A percentile compares a stretch with the other conserved stretches of the same genome.
Conservation (phyloP, 92 coral and sea anemone species). For the Phenganax subtilis region DNA sequence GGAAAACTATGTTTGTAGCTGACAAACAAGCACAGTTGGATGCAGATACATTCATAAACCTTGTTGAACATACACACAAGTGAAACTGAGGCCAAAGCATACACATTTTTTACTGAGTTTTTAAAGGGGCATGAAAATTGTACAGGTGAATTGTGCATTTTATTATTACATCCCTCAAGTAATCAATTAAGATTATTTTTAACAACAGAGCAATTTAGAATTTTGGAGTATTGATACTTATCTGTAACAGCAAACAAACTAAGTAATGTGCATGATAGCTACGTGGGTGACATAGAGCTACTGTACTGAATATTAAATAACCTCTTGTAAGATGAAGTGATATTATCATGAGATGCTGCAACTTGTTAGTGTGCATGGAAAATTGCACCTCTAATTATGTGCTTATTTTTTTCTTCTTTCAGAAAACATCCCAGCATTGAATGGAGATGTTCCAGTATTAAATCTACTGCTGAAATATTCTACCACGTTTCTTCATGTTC, state of each 20-base stretch:
- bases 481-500: conserved; percentile 41
- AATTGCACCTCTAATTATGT: neutral
- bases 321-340: no score
- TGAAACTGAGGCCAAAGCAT: conserved; percentile 40
- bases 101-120: conserved; percentile 34
- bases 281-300: no score
- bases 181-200: no score
- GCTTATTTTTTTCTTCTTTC: conserved; percentile 10
- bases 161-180: no score
- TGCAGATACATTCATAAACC: conserved; percentile 33
- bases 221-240: no score
- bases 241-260: no score
- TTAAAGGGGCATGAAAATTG: conserved; percentile 37
- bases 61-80: conserved; percentile 16
- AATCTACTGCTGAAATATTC: conserved; percentile 38
- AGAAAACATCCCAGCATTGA: conserved; percentile 49
- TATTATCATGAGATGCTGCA: no score
- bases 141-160: conserved; percentile 23
- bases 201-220: no score
- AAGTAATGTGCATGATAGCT: no score
- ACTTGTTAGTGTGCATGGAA: no score
- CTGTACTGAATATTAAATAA: no score
- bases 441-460: conserved; percentile 48
- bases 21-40: conserved; percentile 34
- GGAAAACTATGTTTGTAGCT: conserved; percentile 38